phyloP scores from a whole-genome alignment of 1,140 invertebrate species.

The Cydia pomonella region DNA sequence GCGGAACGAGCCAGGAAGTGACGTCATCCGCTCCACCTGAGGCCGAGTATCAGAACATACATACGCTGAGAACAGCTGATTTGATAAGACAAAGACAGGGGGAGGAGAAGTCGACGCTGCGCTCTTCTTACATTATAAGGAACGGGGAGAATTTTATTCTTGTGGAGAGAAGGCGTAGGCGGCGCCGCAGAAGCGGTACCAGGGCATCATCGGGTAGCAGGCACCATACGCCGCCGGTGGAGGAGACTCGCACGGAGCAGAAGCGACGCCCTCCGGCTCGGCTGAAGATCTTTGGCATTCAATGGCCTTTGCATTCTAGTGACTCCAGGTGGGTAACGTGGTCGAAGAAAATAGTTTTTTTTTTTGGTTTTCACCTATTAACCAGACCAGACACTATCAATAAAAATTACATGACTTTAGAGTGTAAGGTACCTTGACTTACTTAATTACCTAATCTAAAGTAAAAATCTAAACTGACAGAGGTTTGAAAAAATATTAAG shows the following conservation, averaged over 20 bases:
- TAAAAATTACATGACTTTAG: too few species aligned
- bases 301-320: constrained; percentile 79
- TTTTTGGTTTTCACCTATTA: too few species aligned
- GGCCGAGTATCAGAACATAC: constrained; percentile 76
- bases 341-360: too few species aligned
- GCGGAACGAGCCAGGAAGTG: constrained; percentile 71
- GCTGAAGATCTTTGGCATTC: constrained; percentile 78
- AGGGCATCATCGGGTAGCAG: constrained; percentile 70
- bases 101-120: constrained; percentile 75
- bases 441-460: too few species aligned
- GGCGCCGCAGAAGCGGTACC: constrained; percentile 73
- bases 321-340: constrained; percentile 64
- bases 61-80: constrained; percentile 75
- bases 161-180: constrained; percentile 72
- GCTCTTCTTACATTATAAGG: constrained; percentile 77
- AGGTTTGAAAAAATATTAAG: too few species aligned
- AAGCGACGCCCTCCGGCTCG: constrained; percentile 74
- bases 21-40: constrained; percentile 63
- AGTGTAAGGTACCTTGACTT: too few species aligned
- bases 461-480: too few species aligned
- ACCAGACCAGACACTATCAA: too few species aligned
- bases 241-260: constrained; percentile 68
- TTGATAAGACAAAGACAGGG: constrained; percentile 71
- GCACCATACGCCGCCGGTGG: constrained; percentile 70
- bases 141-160: constrained; percentile 79